phyloP scores from a whole-genome alignment of 2,797 vertebrate genomes.

The Aphelocoma californica region DNA sequence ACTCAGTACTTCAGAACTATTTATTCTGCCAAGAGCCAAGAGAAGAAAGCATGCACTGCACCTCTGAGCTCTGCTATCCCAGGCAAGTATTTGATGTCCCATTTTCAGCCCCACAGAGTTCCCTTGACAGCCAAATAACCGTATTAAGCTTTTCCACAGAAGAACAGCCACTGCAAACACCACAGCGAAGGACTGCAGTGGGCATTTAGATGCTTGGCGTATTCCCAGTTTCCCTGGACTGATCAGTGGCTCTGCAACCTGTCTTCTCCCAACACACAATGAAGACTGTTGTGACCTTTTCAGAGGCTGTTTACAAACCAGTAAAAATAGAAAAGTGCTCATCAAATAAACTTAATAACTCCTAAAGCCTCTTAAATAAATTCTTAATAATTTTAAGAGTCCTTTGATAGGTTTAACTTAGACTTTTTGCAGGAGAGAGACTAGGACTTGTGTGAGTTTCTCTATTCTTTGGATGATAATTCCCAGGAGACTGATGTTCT shows the following conservation, averaged over 20 bases:
- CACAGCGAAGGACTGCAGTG: not conserved
- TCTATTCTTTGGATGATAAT: not conserved
- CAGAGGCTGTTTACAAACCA: not conserved
- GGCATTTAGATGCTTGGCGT: not conserved
- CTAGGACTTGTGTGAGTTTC: not conserved
- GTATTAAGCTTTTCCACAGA: not conserved
- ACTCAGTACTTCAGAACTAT: not conserved
- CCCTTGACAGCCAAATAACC: not conserved
- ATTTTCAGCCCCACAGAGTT: not conserved
- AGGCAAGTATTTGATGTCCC: not conserved
- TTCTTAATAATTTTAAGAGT: not conserved
- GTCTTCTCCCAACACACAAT: not conserved
- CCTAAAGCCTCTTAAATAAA: not conserved
- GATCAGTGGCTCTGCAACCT: not conserved
- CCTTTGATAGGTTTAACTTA: not conserved
- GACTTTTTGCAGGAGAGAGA: not conserved
- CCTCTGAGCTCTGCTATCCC: not conserved
- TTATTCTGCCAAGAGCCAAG: not conserved
- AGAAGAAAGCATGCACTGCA: not conserved
- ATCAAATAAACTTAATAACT: not conserved
- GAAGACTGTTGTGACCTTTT: not conserved
- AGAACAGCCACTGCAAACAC: not conserved
- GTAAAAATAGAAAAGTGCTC: not conserved
- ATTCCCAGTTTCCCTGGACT: not conserved
- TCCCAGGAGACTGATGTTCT: not conserved